Base-by-base conservation (phyloP, 2,113 vertebrate genomes). In the Trogon melanurus region DNA sequence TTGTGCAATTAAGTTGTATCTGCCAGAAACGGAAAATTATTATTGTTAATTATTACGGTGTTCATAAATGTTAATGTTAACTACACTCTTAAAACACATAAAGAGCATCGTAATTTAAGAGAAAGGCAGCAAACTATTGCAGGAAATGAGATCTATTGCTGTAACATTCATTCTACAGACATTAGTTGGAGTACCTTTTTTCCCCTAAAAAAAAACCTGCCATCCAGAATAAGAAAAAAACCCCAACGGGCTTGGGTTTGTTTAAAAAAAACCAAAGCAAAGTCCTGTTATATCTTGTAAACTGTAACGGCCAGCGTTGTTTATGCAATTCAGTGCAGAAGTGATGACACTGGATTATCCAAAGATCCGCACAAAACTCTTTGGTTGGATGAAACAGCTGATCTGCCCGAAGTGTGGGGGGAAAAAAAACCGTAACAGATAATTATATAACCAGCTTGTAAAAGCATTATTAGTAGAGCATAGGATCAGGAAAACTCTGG, bases 361-460 rank as follows among this genome's bases (percentile, higher is more conserved):
- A 93, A 82, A 89, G 78, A 93, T 60, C 75, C 0, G 0, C 50
- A 91, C 57, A 57, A 82, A 96, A 91, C 0, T 1, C 72, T 93
- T 79, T 10, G 32, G 34, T 29, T 75, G 73, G 80, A 92, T 81
- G 30, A 91, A 91, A 92, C 3, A 79, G 54, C 62, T 82, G 66
- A 94, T 92, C 73, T 91, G 91, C 62, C 79, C 65, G 54, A 91
- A 96, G 54, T 48, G 38, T n/a, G 38, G 62, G 1, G 2, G 11
- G 22, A 62, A 18, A 44, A 81, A 78, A n/a, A n/a, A 30, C 0
- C 0, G 70, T 87, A 95, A 95, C 81, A 93, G 78, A 91, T 96
- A 96, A 96, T 96, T 97, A 95, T 54, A 96, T 82, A 96, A 96
- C 84, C 93, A 89, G 93, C 84, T 95, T 96, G 91, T 94, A 82